Evolutionary conservation across 2,113 vertebrate genomes (phyloP).

Genomic region (Electrona antarctica): DNA sequence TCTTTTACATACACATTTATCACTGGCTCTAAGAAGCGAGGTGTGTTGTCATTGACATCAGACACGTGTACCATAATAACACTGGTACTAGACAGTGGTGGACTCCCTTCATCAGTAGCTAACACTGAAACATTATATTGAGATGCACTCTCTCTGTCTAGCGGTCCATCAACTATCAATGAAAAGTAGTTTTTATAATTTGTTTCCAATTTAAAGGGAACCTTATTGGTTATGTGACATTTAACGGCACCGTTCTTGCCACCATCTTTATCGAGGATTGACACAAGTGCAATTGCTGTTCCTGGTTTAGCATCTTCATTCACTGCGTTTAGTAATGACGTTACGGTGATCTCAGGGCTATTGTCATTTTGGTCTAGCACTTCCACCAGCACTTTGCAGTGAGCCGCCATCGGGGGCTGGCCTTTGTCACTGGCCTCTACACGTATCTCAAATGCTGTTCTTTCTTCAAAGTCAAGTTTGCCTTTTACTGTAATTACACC

Average conservation of each 20-base stretch:
- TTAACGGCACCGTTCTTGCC: constrained; percentile 78
- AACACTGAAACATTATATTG: constrained; percentile 79
- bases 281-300: constrained; percentile 81
- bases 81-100: constrained; percentile 72
- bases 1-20: constrained; percentile 80
- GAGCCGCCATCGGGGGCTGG: constrained; percentile 9
- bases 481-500: constrained; percentile 75
- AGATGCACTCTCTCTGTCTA: constrained; percentile 79
- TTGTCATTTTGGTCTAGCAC: constrained; percentile 79
- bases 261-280: constrained; percentile 78
- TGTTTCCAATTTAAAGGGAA: constrained; percentile 82
- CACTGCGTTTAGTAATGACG: constrained; percentile 74
- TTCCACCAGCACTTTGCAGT: constrained; percentile 69
- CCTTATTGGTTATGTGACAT: constrained; percentile 65
- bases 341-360: constrained; percentile 77
- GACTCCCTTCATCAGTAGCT: constrained; percentile 80
- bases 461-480: constrained; percentile 68
- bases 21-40: constrained; percentile 68
- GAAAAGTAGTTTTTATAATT: constrained; percentile 83
- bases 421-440: constrained; percentile 58
- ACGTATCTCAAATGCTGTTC: constrained; percentile 46
- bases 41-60: constrained; percentile 85
- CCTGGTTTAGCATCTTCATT: constrained; percentile 76
- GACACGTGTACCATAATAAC: constrained; percentile 76
- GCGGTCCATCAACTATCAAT: constrained; percentile 70